Percentiles rank a stretch among this genome's conserved stretches.
These are phyloP conservation scores for Eurois occulta DNA, from an alignment of 2,888 invertebrate species.

Conservation along the genomic window DNA sequence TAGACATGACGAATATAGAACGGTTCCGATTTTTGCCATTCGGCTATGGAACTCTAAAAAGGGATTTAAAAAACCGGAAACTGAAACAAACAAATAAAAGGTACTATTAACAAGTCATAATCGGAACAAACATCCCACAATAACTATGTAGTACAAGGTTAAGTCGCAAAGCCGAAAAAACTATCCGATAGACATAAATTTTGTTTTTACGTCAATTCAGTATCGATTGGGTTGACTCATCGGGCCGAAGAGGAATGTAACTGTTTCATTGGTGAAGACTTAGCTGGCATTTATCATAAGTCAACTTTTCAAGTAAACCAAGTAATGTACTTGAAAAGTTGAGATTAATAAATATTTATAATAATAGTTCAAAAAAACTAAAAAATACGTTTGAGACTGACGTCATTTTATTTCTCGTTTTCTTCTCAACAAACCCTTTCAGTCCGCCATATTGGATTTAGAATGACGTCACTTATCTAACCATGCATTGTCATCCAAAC, in stretches of 20 bases:
- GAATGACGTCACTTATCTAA: no score
- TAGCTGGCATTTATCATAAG: not conserved
- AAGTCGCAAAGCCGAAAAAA: conserved; percentile 23
- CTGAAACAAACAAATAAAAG: conserved; percentile 3
- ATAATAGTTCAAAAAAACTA: no score
- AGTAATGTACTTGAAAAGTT: not conserved
- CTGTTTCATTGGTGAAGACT: not conserved
- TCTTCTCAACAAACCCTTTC: no score
- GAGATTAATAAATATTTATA: no score
- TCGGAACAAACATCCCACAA: conserved; percentile 20
- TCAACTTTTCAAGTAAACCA: not conserved
- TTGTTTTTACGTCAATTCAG: conserved; percentile 25
- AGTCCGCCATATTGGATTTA: no score
- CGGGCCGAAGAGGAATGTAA: not conserved
- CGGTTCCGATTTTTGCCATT: no score
- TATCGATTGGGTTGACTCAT: conserved; percentile 10
- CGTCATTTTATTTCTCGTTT: no score
- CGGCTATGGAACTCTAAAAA: no score
- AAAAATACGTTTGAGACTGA: no score
- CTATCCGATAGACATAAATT: conserved; percentile 24
- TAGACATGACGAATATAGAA: no score
- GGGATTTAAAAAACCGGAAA: not conserved
- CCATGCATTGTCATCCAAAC: no score
- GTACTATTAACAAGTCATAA: conserved; percentile 8
- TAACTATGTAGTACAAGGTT: conserved; percentile 38